Conservation (phyloP, 1,140 invertebrate genomes). For the Triops cancriformis region DNA sequence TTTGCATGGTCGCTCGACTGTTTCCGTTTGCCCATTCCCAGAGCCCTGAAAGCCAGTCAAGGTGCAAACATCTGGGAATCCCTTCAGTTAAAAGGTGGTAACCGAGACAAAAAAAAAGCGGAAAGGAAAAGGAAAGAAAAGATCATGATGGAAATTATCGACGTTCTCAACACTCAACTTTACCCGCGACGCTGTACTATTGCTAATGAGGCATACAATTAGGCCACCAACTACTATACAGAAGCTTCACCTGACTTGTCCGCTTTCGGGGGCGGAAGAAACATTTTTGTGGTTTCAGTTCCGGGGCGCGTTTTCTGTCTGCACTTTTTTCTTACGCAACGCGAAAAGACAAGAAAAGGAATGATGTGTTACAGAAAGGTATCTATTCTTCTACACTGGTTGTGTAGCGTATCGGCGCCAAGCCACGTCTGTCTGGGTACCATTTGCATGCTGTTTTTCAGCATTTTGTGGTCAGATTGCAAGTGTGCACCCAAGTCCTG, state of each 20-base stretch:
- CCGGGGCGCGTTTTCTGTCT: not conserved
- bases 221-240: not conserved
- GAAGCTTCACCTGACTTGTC: not conserved
- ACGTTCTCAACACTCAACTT: not conserved
- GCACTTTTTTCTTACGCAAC: not conserved
- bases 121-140: not conserved
- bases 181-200: not conserved
- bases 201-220: constrained; percentile 5
- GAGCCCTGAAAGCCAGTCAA: not conserved
- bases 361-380: not conserved
- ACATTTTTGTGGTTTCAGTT: not conserved
- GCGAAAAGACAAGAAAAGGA: not conserved
- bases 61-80: constrained; percentile 12
- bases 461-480: constrained; percentile 3
- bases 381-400: not conserved
- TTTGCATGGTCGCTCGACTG: not conserved
- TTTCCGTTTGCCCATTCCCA: not conserved
- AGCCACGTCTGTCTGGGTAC: constrained; percentile 1
- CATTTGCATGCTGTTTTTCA: not conserved
- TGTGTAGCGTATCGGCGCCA: constrained; percentile 8
- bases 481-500: not conserved
- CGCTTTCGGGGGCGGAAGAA: not conserved
- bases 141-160: not conserved
- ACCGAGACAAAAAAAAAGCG: not conserved
- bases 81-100: not conserved